phyloP scores from a whole-genome alignment of 2,797 vertebrate genomes.

The Clamator glandarius region DNA sequence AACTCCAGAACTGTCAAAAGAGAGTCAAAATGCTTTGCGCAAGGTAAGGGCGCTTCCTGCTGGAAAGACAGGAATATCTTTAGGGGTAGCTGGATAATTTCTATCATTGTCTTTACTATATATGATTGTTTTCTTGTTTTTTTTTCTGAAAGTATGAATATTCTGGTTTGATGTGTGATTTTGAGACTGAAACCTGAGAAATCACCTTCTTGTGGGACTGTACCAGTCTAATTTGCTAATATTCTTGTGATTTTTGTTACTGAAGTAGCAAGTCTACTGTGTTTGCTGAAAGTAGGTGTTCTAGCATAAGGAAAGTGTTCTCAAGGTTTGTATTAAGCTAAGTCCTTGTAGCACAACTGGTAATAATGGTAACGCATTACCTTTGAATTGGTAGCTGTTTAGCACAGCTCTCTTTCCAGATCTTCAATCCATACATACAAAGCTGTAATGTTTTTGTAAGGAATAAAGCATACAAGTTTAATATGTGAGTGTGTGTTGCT shows the following conservation, averaged over 20 bases:
- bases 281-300: background rate
- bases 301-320: background rate
- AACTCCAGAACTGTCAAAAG: conserved; percentile 84
- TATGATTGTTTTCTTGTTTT: background rate
- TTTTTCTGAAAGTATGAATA: background rate
- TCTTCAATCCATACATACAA: background rate
- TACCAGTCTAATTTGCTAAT: background rate
- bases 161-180: background rate
- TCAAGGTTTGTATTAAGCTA: background rate
- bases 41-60: conserved; percentile 77
- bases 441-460: background rate
- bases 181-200: background rate
- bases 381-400: background rate
- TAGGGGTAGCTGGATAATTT: background rate
- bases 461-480: background rate
- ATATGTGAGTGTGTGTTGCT: background rate
- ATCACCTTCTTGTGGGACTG: background rate
- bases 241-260: background rate
- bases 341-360: background rate
- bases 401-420: background rate
- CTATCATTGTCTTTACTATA: fast-evolving
- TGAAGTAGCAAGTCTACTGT: background rate
- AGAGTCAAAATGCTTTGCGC: conserved; percentile 82
- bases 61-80: background rate
- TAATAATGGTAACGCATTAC: background rate